These are phyloP conservation scores for Cheilosia vernalis DNA, from an alignment of 2,888 invertebrate species.

Conservation along the genomic window DNA sequence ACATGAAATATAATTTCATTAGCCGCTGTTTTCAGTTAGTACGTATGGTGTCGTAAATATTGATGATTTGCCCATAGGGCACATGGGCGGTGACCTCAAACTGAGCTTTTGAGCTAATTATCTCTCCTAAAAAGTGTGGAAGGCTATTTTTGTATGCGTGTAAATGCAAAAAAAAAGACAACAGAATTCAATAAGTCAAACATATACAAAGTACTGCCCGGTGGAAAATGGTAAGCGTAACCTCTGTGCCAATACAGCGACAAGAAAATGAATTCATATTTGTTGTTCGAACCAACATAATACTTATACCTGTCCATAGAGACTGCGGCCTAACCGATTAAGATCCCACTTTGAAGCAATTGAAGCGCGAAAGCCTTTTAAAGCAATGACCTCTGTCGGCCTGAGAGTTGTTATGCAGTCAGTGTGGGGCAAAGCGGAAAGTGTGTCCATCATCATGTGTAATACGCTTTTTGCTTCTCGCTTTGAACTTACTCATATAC, in stretches of 20 bases:
- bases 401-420: conserved; percentile 31
- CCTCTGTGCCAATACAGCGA: conserved; percentile 21
- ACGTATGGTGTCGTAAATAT: conserved; percentile 64
- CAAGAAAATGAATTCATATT: conserved; percentile 5
- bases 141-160: conserved; percentile 51
- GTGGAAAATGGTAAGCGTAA: conserved; percentile 59
- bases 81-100: conserved; percentile 80
- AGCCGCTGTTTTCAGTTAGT: conserved; percentile 1
- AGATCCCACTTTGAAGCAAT: conserved; percentile 47
- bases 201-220: conserved; percentile 32
- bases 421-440: neutral
- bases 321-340: conserved; percentile 20
- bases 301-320: neutral
- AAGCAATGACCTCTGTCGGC: conserved; percentile 49
- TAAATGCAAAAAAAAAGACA: conserved; percentile 27
- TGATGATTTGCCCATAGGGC: conserved; percentile 62
- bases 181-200: conserved; percentile 52
- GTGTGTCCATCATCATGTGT: conserved; percentile 6
- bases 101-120: conserved; percentile 80
- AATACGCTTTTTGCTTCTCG: neutral
- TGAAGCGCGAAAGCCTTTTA: conserved; percentile 58
- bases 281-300: conserved; percentile 4
- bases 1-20: conserved; percentile 46
- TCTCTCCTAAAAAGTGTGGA: conserved; percentile 59
- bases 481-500: conserved; percentile 1